phyloP scores from a whole-genome alignment of 1,140 invertebrate species.

The Zeugodacus cucurbitae region DNA sequence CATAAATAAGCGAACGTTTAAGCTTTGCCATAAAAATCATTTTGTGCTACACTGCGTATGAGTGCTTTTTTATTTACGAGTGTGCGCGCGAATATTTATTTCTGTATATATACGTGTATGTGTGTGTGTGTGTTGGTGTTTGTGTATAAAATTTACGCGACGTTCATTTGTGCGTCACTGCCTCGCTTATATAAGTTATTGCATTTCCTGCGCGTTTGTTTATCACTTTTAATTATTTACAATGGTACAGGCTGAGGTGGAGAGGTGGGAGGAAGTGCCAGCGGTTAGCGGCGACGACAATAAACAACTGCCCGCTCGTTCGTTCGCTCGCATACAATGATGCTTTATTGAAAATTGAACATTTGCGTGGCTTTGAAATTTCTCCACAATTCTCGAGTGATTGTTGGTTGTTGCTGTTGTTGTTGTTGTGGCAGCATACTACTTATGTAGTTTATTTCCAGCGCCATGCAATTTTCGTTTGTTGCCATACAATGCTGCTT shows the following conservation, averaged over 20 bases:
- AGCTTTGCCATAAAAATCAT: background rate
- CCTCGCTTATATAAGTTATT: background rate
- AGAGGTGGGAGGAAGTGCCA: background rate
- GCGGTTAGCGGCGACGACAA: background rate
- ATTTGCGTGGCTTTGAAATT: slow-evolving; percentile 8
- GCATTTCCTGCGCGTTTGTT: background rate
- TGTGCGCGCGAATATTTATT: background rate
- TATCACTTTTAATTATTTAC: background rate
- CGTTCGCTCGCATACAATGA: too few species aligned
- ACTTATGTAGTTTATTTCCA: background rate
- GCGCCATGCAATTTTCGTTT: background rate
- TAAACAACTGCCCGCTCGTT: background rate
- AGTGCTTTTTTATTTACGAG: slow-evolving; percentile 1
- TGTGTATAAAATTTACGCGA: too few species aligned
- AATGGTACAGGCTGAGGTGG: background rate
- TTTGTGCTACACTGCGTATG: background rate
- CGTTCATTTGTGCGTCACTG: background rate
- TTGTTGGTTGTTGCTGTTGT: background rate
- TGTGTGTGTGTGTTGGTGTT: too few species aligned
- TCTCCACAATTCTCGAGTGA: background rate
- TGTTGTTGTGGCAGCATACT: background rate
- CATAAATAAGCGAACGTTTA: background rate
- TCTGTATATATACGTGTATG: too few species aligned
- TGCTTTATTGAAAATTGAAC: slow-evolving; percentile 1
- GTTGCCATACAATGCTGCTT: background rate